phyloP scores from a whole-genome alignment of 92 coral and sea anemone species.

The Zoanthus sansibaricus region DNA sequence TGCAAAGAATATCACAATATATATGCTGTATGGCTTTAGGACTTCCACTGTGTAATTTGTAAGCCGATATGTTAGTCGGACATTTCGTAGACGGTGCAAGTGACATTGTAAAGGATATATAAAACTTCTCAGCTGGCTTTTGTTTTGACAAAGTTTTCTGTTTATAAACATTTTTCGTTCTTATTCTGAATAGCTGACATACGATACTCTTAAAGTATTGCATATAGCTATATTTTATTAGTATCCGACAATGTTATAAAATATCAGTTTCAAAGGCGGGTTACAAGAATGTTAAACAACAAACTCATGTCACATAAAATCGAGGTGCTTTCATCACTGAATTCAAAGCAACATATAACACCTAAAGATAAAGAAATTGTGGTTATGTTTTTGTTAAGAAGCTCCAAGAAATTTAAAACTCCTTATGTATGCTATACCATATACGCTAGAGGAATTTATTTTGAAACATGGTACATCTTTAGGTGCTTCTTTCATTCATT shows the following conservation, averaged over 20 bases:
- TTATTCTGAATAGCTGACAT: background rate
- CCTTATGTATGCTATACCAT: background rate
- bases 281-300: background rate
- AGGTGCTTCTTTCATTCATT: background rate
- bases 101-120: slow-evolving; percentile 7
- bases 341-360: background rate
- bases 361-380: background rate
- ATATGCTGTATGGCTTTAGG: slow-evolving; percentile 40
- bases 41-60: slow-evolving; percentile 54
- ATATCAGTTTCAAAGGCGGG: background rate
- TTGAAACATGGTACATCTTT: background rate
- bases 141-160: background rate
- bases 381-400: slow-evolving; percentile 18
- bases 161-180: background rate
- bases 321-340: slow-evolving; percentile 18
- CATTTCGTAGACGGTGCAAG: slow-evolving; percentile 8
- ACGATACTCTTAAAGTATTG: background rate
- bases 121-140: background rate
- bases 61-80: slow-evolving; percentile 65
- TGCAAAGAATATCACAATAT: background rate
- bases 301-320: background rate
- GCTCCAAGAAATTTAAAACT: background rate
- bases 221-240: background rate
- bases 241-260: background rate
- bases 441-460: background rate